These are phyloP conservation scores for Hypothenemus hampei DNA, from an alignment of 1,140 invertebrate species.

Conservation along the genomic window DNA sequence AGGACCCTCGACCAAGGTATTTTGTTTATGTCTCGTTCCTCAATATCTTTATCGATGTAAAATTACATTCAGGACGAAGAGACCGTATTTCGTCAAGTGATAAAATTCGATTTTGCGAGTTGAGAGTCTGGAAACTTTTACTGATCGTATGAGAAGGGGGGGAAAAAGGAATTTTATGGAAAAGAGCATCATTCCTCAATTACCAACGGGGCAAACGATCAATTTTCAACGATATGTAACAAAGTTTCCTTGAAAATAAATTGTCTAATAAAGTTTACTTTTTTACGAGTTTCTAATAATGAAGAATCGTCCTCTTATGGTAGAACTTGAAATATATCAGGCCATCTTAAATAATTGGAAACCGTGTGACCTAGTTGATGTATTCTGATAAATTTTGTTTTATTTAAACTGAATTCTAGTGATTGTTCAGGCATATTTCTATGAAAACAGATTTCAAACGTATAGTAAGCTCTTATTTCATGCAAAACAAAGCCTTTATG, in stretches of 20 bases:
- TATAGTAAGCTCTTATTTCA: no score
- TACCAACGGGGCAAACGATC: slow-evolving; percentile 4
- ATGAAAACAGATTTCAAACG: no score
- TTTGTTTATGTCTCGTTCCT: background rate
- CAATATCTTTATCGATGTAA: background rate
- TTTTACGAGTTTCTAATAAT: no score
- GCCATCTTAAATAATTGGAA: no score
- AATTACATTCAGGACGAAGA: background rate
- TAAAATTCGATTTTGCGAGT: background rate
- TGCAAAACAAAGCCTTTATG: no score
- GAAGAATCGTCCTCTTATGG: no score
- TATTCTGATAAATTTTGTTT: no score
- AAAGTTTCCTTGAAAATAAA: slow-evolving; percentile 6
- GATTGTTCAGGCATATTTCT: no score
- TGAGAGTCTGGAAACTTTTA: background rate
- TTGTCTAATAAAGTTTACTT: no score
- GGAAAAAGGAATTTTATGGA: background rate
- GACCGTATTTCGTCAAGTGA: background rate
- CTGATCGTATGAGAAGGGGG: background rate
- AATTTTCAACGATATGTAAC: slow-evolving; percentile 8
- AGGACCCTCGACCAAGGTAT: background rate
- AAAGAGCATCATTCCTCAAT: slow-evolving; percentile 9
- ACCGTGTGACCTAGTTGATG: no score
- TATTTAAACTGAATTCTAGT: no score
- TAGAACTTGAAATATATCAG: no score